Percentiles rank a stretch among this genome's conserved stretches.
These are phyloP conservation scores for Bubalus kerabau DNA, from an alignment of 2,113 vertebrate species.

Conservation along the genomic window DNA sequence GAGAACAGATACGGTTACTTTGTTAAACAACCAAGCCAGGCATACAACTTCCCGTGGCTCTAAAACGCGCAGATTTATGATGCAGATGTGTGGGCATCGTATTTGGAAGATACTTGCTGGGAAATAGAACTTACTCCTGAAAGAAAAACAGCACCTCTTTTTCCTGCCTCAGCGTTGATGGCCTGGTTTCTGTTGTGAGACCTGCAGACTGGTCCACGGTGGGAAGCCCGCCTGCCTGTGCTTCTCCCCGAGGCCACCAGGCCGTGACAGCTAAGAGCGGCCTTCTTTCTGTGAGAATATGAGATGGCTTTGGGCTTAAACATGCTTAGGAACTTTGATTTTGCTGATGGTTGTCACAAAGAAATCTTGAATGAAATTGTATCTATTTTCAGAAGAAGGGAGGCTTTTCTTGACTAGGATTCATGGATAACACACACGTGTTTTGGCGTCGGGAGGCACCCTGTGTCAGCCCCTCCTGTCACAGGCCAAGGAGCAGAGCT, in stretches of 20 bases:
- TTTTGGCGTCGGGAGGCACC: not conserved
- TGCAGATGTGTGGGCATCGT: not conserved
- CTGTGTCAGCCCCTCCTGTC: not conserved
- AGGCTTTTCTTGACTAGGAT: not conserved
- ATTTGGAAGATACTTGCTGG: not conserved
- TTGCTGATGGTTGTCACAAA: not conserved
- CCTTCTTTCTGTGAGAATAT: not conserved
- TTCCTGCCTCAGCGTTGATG: not conserved
- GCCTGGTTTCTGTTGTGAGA: conserved; percentile 10
- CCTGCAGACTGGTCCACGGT: not conserved
- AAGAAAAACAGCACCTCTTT: not conserved
- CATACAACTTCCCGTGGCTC: not conserved
- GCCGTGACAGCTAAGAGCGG: not conserved
- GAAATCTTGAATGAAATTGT: not conserved
- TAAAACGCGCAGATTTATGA: not conserved
- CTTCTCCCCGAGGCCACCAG: not conserved
- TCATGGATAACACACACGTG: not conserved
- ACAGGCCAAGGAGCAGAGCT: not conserved
- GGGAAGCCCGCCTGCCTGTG: not conserved
- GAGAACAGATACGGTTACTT: not conserved
- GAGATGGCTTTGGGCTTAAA: not conserved
- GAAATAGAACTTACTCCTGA: not conserved
- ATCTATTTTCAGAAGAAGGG: not conserved
- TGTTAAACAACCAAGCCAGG: not conserved
- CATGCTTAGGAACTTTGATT: not conserved